Evolutionary conservation across 2,888 invertebrate species (phyloP).

Genomic region (Bombyx huttoni): DNA sequence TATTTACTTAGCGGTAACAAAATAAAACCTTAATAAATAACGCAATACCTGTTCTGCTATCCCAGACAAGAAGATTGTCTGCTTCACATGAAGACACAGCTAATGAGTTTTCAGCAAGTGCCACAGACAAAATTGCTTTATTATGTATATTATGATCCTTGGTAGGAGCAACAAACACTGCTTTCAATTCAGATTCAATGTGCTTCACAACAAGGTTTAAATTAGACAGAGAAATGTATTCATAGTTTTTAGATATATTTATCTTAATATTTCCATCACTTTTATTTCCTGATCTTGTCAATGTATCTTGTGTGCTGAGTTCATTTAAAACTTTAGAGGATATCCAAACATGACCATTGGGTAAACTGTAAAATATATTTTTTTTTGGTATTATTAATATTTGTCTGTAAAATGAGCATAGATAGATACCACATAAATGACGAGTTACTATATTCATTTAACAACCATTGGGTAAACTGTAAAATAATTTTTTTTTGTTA

Average conservation of each 20-base stretch:
- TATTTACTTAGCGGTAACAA: too few species aligned
- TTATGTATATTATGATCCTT: slow-evolving; percentile 56
- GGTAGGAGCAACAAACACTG: slow-evolving; percentile 66
- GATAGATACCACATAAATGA: too few species aligned
- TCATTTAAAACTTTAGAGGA: slow-evolving; percentile 56
- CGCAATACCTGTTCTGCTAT: slow-evolving; percentile 70
- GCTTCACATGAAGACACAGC: slow-evolving; percentile 75
- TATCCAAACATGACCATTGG: slow-evolving; percentile 62
- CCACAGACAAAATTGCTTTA: slow-evolving; percentile 70
- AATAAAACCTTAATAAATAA: neutral
- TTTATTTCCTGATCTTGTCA: slow-evolving; percentile 34
- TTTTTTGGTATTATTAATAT: too few species aligned
- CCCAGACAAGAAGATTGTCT: slow-evolving; percentile 75
- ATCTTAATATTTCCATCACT: slow-evolving; percentile 54
- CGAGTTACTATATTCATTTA: too few species aligned
- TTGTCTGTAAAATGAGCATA: too few species aligned
- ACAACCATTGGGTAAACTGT: too few species aligned
- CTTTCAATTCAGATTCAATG: slow-evolving; percentile 42
- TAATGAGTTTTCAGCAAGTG: slow-evolving; percentile 71
- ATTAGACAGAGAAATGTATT: slow-evolving; percentile 47
- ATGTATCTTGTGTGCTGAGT: slow-evolving; percentile 47
- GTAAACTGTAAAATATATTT: slow-evolving; percentile 47
- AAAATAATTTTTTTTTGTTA: too few species aligned
- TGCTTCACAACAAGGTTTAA: slow-evolving; percentile 58
- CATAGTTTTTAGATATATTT: slow-evolving; percentile 44